These are phyloP conservation scores for Panagrolaimus sp. DNA, from an alignment of 1,140 invertebrate genomes.

Conservation along the genomic window DNA sequence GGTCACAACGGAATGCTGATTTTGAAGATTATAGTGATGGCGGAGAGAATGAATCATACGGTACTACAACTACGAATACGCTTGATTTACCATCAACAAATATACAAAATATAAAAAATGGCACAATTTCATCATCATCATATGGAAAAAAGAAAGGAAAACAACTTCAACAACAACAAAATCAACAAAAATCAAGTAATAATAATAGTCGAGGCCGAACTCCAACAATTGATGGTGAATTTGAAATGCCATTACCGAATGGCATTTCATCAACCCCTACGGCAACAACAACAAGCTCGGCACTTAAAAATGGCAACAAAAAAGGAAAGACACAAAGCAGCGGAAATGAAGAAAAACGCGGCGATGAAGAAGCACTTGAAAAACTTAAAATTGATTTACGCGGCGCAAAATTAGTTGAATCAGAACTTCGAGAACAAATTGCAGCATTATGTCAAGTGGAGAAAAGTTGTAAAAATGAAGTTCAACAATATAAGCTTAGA, in stretches of 20 bases:
- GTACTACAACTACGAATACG: background rate
- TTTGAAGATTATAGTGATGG: too few relatives aligned
- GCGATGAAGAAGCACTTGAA: background rate
- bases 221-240: conserved; percentile 4
- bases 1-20: too few relatives aligned
- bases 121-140: background rate
- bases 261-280: background rate
- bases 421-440: conserved; percentile 6
- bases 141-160: conserved; percentile 15
- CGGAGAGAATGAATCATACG: too few relatives aligned
- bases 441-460: background rate
- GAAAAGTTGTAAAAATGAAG: conserved; percentile 19
- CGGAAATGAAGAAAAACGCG: background rate
- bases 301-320: too few relatives aligned
- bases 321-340: too few relatives aligned
- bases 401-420: conserved; percentile 14
- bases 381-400: background rate
- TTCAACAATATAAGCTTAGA: conserved; percentile 25
- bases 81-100: background rate
- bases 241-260: background rate
- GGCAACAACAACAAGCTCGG: background rate
- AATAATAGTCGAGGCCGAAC: background rate
- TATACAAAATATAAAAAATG: background rate
- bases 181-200: background rate
- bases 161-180: background rate